Percentiles rank a stretch among this genome's conserved stretches.
Conservation (phyloP, 1,140 invertebrate genomes). For the Parapsyche elsis region DNA sequence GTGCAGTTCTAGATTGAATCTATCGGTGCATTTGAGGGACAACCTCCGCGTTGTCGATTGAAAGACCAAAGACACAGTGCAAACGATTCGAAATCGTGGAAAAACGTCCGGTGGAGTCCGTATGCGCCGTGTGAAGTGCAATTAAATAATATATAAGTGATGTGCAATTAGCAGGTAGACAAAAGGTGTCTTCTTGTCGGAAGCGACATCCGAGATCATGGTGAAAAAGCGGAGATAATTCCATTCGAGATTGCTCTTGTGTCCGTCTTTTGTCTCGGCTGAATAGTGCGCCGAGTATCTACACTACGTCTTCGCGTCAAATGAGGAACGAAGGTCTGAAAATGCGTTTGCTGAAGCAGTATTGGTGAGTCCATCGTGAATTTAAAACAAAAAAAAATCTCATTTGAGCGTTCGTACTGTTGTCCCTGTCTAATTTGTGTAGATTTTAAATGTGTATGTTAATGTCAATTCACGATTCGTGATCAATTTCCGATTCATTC, state of each 20-base stretch:
- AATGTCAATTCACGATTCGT: no score
- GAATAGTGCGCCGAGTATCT: neutral
- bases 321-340: conserved; percentile 45
- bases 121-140: neutral
- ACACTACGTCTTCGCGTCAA: neutral
- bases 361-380: conserved; percentile 62
- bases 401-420: no score
- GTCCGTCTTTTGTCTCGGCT: neutral
- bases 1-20: neutral
- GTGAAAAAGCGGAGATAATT: neutral
- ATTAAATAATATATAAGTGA: conserved; percentile 12
- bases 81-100: conserved; percentile 14
- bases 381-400: no score
- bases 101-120: neutral
- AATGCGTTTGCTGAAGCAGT: conserved; percentile 61
- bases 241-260: neutral
- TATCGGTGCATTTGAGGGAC: neutral
- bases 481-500: no score
- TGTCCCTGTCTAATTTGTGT: no score
- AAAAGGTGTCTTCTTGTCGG: neutral
- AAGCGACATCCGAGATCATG: neutral
- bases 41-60: no score
- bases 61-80: no score
- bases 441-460: no score
- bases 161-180: neutral